phyloP scores from a whole-genome alignment of 2,113 vertebrate species.

The Pachypanchax playfairii region DNA sequence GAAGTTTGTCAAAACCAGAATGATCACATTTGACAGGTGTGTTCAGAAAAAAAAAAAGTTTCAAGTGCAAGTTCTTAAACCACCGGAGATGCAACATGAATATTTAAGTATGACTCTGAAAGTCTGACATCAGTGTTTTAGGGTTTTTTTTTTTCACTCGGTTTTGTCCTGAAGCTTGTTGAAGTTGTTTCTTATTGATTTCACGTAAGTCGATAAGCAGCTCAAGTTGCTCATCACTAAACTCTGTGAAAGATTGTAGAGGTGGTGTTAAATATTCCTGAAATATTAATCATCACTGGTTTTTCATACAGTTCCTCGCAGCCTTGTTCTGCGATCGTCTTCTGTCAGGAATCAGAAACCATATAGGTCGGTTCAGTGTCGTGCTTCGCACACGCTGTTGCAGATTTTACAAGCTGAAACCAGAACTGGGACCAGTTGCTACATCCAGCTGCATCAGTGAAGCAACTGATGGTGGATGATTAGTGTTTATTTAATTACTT shows the following conservation, averaged over 20 bases:
- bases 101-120: constrained; percentile 37
- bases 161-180: constrained; percentile 25
- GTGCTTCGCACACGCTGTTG: constrained; percentile 3
- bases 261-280: neutral
- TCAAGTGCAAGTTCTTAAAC: constrained; percentile 21
- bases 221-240: constrained; percentile 26
- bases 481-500: constrained; percentile 47
- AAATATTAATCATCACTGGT: constrained; percentile 12
- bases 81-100: constrained; percentile 22
- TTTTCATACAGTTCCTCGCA: constrained; percentile 16
- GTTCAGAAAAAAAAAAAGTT: no score
- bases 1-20: constrained; percentile 3
- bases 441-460: constrained; percentile 36
- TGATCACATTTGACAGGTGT: neutral
- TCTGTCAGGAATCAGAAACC: neutral
- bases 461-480: constrained; percentile 42
- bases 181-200: constrained; percentile 47
- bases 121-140: constrained; percentile 15
- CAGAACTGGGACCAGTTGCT: constrained; percentile 34
- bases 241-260: constrained; percentile 7
- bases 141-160: constrained; percentile 4
- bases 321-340: constrained; percentile 14
- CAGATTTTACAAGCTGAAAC: constrained; percentile 10
- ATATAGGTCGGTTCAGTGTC: constrained; percentile 1
- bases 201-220: constrained; percentile 17